Conservation (phyloP, 2,888 invertebrate genomes). For the Erpobdella octoculata region DNA sequence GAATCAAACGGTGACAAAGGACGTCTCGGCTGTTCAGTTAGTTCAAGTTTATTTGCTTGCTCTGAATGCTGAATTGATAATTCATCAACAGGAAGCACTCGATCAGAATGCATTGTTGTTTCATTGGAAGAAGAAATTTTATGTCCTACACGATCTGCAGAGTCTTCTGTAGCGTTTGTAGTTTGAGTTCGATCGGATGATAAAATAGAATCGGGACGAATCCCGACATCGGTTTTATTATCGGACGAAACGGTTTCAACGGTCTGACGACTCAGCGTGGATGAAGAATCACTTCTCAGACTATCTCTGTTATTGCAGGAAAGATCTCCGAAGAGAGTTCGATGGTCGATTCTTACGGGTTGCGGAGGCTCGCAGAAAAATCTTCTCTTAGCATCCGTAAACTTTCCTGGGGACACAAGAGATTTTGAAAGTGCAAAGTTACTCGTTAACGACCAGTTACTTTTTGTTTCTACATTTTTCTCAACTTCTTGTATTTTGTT, state of each 20-base stretch:
- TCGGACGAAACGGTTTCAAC: too few species aligned
- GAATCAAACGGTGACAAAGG: slow-evolving; percentile 3
- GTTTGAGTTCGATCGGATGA: too few species aligned
- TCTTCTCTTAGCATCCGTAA: slow-evolving; percentile 36
- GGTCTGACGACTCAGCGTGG: background rate
- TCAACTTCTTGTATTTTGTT: too few species aligned
- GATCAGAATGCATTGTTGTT: too few species aligned
- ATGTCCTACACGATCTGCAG: background rate
- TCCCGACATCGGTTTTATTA: too few species aligned
- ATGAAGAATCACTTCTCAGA: background rate
- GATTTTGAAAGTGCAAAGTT: slow-evolving; percentile 14
- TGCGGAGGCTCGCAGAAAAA: slow-evolving; percentile 38
- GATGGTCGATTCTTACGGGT: slow-evolving; percentile 38
- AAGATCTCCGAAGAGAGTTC: slow-evolving; percentile 27
- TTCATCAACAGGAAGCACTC: too few species aligned
- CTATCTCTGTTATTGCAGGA: background rate
- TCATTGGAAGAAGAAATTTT: background rate
- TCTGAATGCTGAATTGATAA: background rate
- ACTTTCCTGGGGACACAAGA: slow-evolving; percentile 29
- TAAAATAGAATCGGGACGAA: too few species aligned
- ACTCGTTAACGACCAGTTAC: background rate
- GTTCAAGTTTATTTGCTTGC: background rate
- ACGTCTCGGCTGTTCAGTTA: too few species aligned
- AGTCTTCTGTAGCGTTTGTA: too few species aligned
- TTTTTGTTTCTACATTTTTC: too few species aligned